Evolutionary conservation across 2,113 vertebrate species (phyloP), one percentile per base, ranked within the genome.

Genomic region (Hippocampus comes): DNA sequence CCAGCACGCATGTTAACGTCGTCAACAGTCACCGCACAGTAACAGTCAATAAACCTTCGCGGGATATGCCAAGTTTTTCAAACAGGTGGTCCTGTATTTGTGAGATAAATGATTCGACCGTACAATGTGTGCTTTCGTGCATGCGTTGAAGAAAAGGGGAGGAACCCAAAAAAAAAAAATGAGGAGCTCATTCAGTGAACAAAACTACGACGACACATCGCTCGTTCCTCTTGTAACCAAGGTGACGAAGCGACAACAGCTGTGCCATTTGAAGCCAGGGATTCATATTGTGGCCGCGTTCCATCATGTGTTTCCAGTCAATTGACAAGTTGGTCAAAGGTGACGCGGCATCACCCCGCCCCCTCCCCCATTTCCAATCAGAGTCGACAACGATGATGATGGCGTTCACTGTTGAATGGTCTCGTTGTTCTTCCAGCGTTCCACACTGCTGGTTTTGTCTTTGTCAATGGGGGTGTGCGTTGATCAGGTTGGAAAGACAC

Each of bases 371-470:
- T 12, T 25, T 11, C 56, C 23, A 11, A 23, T 57, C n/a, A 57
- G 10, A 57, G 23, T 4, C 27, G 57, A 59, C 12, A 27, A 30
- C 2, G 30, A 34, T 34, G 30, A 34, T 34, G 30, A 34, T 34
- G 30, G 20, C 53, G 2, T 51, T 51, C 59, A 38, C 34, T 21
- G 23, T 43, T 64, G 21, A 64, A 64, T 64, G 15, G 63, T 64
- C 41, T 42, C 14, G 21, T 23, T 43, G 61, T 64, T 43, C 21
- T 43, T 4, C 9, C 18, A 20, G 5, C 14, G 5, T 14, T 27
- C 10, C 20, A 64, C 63, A 64, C 63, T 23, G 14, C 63, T 23
- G 63, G 21, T 43, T 23, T 64, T 64, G 63, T 64, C 63, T 43
- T 43, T n/a, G 21, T 23, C 23, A 43, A 64, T 7, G 27, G 41